phyloP scores from a whole-genome alignment of 2,797 vertebrate species.

The Diplodus puntazzo region DNA sequence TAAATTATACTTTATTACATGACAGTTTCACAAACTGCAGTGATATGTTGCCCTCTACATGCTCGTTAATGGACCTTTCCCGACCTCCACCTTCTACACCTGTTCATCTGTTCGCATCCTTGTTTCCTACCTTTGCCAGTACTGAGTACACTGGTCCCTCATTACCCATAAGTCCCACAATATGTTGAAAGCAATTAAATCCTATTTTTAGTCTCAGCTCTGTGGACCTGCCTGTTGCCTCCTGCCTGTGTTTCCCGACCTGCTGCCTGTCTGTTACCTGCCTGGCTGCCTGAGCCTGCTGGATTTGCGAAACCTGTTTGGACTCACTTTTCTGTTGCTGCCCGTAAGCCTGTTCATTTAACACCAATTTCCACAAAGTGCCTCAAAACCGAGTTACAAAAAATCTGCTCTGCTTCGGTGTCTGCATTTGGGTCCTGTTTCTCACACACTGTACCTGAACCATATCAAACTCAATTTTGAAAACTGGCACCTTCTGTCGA shows the following conservation, averaged over 20 bases:
- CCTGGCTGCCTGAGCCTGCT: neutral
- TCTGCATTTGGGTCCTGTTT: neutral
- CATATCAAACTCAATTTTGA: neutral
- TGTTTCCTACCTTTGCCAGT: neutral
- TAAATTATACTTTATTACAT: too few species aligned
- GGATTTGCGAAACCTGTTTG: neutral
- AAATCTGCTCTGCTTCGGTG: neutral
- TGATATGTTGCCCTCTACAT: neutral
- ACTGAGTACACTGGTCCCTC: neutral
- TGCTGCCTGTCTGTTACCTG: neutral
- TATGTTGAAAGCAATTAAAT: neutral
- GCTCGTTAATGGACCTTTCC: neutral
- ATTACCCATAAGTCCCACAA: neutral
- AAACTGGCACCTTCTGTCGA: slow-evolving; percentile 1
- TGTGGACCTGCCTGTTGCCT: neutral
- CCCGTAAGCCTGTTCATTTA: neutral
- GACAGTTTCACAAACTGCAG: too few species aligned
- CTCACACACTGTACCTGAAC: neutral
- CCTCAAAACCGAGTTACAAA: neutral
- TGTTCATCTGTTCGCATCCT: neutral
- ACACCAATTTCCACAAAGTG: neutral
- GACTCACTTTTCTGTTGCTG: neutral
- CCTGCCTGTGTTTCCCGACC: neutral
- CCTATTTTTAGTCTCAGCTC: neutral
- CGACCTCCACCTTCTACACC: neutral